These are phyloP conservation scores for Petrocephalus sullivani DNA, from an alignment of 2,797 vertebrate species.

Conservation along the genomic window DNA sequence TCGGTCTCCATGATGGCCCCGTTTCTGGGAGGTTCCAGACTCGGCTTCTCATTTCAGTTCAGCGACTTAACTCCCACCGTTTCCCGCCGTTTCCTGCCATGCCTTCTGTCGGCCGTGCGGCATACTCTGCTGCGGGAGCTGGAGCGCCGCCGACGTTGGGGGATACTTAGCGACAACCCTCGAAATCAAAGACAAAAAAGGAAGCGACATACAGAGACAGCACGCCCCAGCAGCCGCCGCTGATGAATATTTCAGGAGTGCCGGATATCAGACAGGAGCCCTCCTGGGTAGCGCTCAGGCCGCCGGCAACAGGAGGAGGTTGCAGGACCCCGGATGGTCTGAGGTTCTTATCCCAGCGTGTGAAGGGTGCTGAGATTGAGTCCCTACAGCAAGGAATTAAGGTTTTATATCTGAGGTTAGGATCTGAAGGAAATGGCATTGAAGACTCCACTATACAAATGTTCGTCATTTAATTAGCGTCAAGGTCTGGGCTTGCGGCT, in stretches of 20 bases:
- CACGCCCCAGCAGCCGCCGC: constrained; percentile 29
- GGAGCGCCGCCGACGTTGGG: constrained; percentile 28
- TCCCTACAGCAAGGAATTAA: not conserved
- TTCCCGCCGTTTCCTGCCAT: not conserved
- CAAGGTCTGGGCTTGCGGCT: not conserved
- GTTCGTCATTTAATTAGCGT: not conserved
- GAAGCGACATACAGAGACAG: constrained; percentile 23
- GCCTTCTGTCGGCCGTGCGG: constrained; percentile 12
- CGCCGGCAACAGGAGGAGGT: constrained; percentile 8
- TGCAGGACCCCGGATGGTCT: not conserved
- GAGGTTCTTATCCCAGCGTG: not conserved
- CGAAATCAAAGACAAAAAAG: constrained; percentile 26
- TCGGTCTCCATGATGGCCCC: too few relatives aligned
- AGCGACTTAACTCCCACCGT: not conserved
- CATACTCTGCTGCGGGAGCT: constrained; percentile 21
- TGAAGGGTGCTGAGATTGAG: not conserved
- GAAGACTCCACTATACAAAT: not conserved
- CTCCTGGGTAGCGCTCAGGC: not conserved
- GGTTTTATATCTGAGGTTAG: not conserved
- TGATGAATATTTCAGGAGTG: constrained; percentile 26
- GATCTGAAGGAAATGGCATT: not conserved
- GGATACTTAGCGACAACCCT: constrained; percentile 27
- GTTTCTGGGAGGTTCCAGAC: not conserved
- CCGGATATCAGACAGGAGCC: not conserved
- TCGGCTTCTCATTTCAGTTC: not conserved